Percentiles rank a stretch among this genome's conserved stretches.
These are phyloP conservation scores for Perca fluviatilis DNA, from an alignment of 2,113 vertebrate species.

Conservation along the genomic window DNA sequence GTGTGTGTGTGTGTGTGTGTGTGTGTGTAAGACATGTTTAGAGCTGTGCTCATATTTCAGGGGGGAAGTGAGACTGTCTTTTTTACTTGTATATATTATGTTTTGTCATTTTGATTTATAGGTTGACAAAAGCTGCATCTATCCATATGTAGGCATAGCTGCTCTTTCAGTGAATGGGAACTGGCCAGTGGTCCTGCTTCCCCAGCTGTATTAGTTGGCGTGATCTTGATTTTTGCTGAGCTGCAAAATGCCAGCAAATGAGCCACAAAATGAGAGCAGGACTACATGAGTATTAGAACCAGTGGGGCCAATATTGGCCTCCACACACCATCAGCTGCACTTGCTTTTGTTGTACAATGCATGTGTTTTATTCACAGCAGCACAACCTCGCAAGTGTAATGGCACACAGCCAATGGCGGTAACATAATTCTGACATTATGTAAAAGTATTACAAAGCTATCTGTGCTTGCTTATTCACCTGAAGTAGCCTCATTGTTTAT, in stretches of 20 bases:
- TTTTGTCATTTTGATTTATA: constrained; percentile 69
- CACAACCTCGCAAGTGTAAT: background rate
- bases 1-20: constrained; percentile 6
- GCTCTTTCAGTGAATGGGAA: constrained; percentile 17
- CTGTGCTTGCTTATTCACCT: constrained; percentile 51
- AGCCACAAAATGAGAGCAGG: constrained; percentile 66
- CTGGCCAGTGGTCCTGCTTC: constrained; percentile 23
- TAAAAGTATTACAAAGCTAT: background rate
- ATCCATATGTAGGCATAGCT: constrained; percentile 5
- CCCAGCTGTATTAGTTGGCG: constrained; percentile 42
- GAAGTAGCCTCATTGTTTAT: constrained; percentile 41
- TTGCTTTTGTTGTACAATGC: constrained; percentile 36
- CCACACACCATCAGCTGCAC: constrained; percentile 9
- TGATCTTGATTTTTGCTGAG: constrained; percentile 61
- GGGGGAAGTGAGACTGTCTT: constrained; percentile 45
- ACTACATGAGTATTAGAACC: constrained; percentile 38
- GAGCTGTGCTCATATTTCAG: constrained; percentile 55
- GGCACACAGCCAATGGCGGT: constrained; percentile 11
- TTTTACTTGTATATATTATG: constrained; percentile 59
- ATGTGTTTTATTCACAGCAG: constrained; percentile 23
- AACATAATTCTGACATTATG: background rate
- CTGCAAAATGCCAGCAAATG: constrained; percentile 70
- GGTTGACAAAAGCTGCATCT: constrained; percentile 43
- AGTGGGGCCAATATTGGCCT: constrained; percentile 38
- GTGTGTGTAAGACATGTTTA: constrained; percentile 11